These are phyloP conservation scores for Stegana nigrithorax DNA, from an alignment of 2,888 invertebrate species.

Conservation along the genomic window DNA sequence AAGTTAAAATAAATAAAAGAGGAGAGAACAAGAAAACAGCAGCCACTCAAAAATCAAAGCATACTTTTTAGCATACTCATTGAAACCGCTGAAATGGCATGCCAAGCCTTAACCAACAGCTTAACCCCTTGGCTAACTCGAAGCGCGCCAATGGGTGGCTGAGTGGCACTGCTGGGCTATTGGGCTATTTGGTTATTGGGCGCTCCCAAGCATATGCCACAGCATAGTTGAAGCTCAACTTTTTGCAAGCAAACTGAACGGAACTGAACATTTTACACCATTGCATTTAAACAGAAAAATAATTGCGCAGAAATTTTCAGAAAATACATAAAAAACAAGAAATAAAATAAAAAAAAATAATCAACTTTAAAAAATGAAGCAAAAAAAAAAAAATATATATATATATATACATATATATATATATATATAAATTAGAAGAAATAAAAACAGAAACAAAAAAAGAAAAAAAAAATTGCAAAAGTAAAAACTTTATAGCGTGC, in stretches of 20 bases:
- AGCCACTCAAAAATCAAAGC: slow-evolving; percentile 53
- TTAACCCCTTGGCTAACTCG: slow-evolving; percentile 21
- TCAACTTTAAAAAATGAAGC: no score
- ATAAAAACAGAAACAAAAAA: not conserved
- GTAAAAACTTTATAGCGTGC: slow-evolving; percentile 12
- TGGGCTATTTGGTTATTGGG: no score
- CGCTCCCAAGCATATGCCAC: no score
- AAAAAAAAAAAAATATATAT: no score
- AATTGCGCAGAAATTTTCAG: slow-evolving; percentile 52
- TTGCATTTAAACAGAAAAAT: slow-evolving; percentile 57
- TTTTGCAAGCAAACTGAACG: slow-evolving; percentile 32
- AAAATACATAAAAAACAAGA: not conserved
- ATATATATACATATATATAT: no score
- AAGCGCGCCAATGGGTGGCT: no score
- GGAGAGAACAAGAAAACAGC: no score
- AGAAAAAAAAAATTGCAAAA: not conserved
- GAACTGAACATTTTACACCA: slow-evolving; percentile 35
- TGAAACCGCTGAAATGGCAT: slow-evolving; percentile 51
- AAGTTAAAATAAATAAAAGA: slow-evolving; percentile 49
- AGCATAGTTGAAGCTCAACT: slow-evolving; percentile 55
- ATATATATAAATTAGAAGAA: no score
- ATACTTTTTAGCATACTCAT: slow-evolving; percentile 47
- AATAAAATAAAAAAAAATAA: not conserved
- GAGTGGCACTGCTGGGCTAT: no score
- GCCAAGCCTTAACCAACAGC: slow-evolving; percentile 23